Conservation (phyloP, 2,888 invertebrate species). For the Ecdyonurus torrentis region DNA sequence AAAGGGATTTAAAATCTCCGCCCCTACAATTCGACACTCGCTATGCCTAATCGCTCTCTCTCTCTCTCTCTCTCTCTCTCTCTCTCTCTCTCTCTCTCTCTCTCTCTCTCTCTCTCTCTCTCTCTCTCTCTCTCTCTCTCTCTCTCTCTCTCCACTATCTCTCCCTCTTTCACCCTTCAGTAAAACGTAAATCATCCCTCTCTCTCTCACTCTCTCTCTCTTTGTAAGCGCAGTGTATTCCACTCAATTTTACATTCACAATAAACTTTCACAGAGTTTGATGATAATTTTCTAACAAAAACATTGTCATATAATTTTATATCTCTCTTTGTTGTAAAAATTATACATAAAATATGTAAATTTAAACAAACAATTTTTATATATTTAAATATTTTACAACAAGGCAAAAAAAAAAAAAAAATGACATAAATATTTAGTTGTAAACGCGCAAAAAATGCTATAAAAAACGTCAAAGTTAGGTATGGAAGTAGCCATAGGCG, state of each 20-base stretch:
- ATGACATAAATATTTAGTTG: too few relatives aligned
- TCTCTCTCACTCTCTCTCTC: background rate
- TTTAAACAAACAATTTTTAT: too few relatives aligned
- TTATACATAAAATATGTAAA: too few relatives aligned
- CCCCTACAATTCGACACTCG: constrained; percentile 1
- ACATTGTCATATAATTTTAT: background rate
- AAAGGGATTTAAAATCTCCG: background rate
- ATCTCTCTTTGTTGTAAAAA: background rate
- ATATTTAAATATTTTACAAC: too few relatives aligned
- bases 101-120: background rate
- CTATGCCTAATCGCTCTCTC: background rate
- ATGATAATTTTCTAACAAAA: background rate
- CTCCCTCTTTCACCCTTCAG: too few relatives aligned
- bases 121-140: background rate
- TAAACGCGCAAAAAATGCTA: too few relatives aligned
- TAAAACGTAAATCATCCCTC: background rate
- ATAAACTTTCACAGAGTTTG: too few relatives aligned
- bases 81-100: background rate
- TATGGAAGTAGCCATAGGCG: too few relatives aligned
- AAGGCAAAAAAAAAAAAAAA: too few relatives aligned
- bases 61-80: too few relatives aligned
- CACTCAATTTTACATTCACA: background rate
- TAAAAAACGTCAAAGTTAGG: too few relatives aligned
- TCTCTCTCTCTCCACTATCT: background rate
- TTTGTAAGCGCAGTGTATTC: background rate